Base-by-base conservation (phyloP, 1,140 invertebrate species). In the Macrostomum lignano region DNA sequence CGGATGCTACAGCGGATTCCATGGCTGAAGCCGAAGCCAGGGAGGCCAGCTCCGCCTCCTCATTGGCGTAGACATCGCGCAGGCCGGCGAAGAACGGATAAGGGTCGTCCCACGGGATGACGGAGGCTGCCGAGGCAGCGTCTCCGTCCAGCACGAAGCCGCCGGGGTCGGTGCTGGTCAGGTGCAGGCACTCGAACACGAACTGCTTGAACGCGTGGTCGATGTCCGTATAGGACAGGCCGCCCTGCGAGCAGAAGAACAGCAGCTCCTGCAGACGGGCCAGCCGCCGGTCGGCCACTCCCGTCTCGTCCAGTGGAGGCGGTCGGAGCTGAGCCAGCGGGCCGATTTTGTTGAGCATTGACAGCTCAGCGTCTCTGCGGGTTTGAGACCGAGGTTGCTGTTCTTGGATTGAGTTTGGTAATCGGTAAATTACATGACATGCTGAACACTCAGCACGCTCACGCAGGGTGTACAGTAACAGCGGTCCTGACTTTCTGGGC, bases 131-230 rank as follows among this genome's bases (percentile, higher is more conserved):
- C 17, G 6, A n/a, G 5, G 44, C 17, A 1, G 44, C 44, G 31
- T 48, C 46, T 23, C 36, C 40, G n/a, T 43, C 42, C 17, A 23
- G 4, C 4, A 51, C 42, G 17, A 48, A 47, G 2, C 52, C 47
- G 43, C 51, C 47, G 10, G 41, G 24, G 36, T 51, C 46, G 17
- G 44, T 46, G 6, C 37, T 31, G 7, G 45, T 38, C 17, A 53
- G 31, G 23, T 52, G 46, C 49, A 55, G 49, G 30, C 44, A 46
- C 31, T 57, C 54, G 41, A 57, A 51, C 7, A 55, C 52, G 49
- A 55, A 57, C 46, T 55, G 54, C 28, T 52, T 53, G 31, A 57
- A 49, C n/a, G 50, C 51, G 34, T 47, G 41, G 38, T 55, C 52
- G 32, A 55, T 46, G 37, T 57, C 54, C 39, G 46, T 42, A 17